A percentile compares a stretch with the other conserved stretches of the same genome.
Conservation (phyloP, 2,888 invertebrate species). For the Psylliodes chrysocephalus region DNA sequence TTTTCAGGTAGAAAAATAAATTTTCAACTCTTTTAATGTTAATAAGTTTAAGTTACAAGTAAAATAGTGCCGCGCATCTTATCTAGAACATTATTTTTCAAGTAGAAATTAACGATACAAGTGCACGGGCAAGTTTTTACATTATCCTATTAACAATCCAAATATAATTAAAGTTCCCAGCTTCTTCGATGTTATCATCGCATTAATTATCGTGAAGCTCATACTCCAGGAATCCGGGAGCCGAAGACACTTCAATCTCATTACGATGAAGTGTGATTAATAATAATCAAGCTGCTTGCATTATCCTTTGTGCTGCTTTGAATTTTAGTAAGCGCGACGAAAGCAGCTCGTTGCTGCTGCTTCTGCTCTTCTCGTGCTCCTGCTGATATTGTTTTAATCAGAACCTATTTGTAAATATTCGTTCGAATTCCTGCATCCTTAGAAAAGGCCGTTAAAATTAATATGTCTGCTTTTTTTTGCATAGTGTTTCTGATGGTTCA, state of each 20-base stretch:
- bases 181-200: slow-evolving; percentile 30
- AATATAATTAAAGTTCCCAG: slow-evolving; percentile 24
- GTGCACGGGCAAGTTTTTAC: slow-evolving; percentile 9
- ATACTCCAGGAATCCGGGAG: slow-evolving; percentile 26
- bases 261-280: slow-evolving; percentile 34
- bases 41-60: too few relatives aligned
- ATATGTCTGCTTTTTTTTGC: too few relatives aligned
- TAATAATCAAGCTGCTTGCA: slow-evolving; percentile 36
- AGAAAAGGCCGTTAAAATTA: too few relatives aligned
- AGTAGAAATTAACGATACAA: too few relatives aligned
- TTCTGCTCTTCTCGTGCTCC: slow-evolving; percentile 13
- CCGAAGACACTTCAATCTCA: slow-evolving; percentile 32
- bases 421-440: too few relatives aligned
- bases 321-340: slow-evolving; percentile 20
- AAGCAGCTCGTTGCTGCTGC: too few relatives aligned
- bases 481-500: too few relatives aligned
- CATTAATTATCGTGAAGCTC: slow-evolving; percentile 29
- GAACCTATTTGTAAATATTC: neutral
- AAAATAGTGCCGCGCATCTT: too few relatives aligned
- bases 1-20: too few relatives aligned
- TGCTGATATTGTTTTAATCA: slow-evolving; percentile 22
- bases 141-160: slow-evolving; percentile 26
- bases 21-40: too few relatives aligned
- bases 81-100: too few relatives aligned
- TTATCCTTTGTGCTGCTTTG: slow-evolving; percentile 27